phyloP scores from a whole-genome alignment of 2,797 vertebrate genomes.

The Tauraco hartlaubi region DNA sequence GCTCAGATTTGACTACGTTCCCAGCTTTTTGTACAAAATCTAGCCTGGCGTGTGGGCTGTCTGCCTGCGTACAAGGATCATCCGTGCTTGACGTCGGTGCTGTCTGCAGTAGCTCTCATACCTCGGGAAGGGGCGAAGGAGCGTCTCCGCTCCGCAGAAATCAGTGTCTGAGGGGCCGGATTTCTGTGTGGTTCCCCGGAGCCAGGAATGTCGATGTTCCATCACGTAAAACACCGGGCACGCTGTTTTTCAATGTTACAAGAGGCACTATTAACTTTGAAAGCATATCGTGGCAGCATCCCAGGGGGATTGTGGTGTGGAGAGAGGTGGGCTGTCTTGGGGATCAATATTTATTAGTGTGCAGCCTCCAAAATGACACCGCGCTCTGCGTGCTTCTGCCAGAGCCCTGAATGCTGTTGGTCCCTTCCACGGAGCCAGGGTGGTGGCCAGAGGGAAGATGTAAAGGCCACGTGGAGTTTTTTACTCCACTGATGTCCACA shows the following conservation, averaged over 20 bases:
- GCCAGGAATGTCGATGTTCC: background rate
- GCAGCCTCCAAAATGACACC: background rate
- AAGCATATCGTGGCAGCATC: background rate
- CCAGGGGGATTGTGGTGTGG: background rate
- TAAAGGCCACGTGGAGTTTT: background rate
- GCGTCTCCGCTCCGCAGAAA: background rate
- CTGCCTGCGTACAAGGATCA: background rate
- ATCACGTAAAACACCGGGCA: background rate
- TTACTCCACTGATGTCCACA: rapidly evolving
- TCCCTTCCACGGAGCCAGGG: background rate
- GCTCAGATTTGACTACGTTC: constrained; percentile 94
- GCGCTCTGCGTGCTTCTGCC: background rate
- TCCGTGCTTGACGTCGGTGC: background rate
- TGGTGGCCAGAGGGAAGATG: background rate
- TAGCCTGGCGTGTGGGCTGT: constrained; percentile 65
- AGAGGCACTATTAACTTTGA: background rate
- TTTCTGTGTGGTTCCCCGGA: background rate
- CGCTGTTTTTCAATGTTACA: background rate
- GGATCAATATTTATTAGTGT: background rate
- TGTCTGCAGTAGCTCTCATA: background rate
- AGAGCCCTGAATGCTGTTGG: background rate
- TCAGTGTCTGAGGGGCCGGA: rapidly evolving
- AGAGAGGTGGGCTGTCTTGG: background rate
- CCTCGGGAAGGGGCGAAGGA: background rate
- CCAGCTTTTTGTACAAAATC: constrained; percentile 98